phyloP scores from a whole-genome alignment of 1,140 invertebrate species.

The Anthonomus grandis region DNA sequence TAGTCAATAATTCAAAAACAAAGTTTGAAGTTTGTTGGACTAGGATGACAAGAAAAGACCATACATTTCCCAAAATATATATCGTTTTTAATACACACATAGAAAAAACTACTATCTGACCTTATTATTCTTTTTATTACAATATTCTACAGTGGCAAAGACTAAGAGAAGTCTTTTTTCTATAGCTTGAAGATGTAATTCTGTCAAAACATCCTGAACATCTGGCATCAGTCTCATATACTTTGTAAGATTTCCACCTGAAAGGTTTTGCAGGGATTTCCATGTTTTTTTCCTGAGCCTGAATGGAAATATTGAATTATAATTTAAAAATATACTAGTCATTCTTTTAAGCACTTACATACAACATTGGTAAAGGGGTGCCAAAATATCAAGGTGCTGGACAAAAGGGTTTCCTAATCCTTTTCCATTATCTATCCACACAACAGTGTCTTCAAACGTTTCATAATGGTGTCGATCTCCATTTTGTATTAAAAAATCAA shows the following conservation, averaged over 20 bases:
- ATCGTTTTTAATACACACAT: too few relatives aligned
- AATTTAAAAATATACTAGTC: too few relatives aligned
- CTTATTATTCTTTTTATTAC: too few relatives aligned
- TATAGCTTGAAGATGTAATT: constrained; percentile 74
- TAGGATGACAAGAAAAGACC: too few relatives aligned
- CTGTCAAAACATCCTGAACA: constrained; percentile 63
- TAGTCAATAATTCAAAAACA: too few relatives aligned
- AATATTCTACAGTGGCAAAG: constrained; percentile 71
- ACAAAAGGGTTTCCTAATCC: constrained; percentile 81
- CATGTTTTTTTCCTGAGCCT: constrained; percentile 68
- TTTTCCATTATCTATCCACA: constrained; percentile 93
- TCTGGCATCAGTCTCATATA: constrained; percentile 52
- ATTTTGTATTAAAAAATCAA: constrained; percentile 94
- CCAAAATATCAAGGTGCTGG: constrained; percentile 82
- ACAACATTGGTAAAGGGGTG: constrained; percentile 88
- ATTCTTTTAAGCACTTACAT: constrained; percentile 74
- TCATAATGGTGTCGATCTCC: constrained; percentile 93
- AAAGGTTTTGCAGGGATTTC: constrained; percentile 65
- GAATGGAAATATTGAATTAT: constrained; percentile 40
- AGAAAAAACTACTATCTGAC: too few relatives aligned
- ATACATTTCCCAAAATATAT: too few relatives aligned
- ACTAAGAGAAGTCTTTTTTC: constrained; percentile 72
- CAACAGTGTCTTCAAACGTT: constrained; percentile 68
- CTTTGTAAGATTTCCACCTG: constrained; percentile 61
- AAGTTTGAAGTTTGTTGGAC: too few relatives aligned